Evolutionary conservation across 2,113 vertebrate genomes (phyloP), one percentile per base, ranked within the genome.

Genomic region (Grus americana): DNA sequence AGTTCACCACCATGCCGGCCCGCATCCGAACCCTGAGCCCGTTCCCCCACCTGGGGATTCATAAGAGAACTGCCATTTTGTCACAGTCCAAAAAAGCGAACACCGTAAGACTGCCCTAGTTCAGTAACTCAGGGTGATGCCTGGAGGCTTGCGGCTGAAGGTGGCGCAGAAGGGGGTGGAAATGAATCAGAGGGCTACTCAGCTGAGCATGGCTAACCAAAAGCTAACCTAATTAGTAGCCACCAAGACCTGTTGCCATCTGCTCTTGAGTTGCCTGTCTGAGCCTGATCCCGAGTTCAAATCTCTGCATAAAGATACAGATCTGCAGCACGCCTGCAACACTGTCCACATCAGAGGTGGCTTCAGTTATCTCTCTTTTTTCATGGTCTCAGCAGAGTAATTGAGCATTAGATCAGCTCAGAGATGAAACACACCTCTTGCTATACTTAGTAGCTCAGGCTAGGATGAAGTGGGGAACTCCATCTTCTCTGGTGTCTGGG

Each of bases 21-120:
- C 0, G 0, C 20, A 32, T 57, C 74, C 0, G 0, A 71, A 11
- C 32, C 68, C 67, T 1, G 9, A 80, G 62, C 79, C 83, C 2
- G 0, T 34, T 36, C 47, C 78, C 50, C 34, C 4, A 19, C 36
- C 50, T 22, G 5, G 38, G 18, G 9, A 23, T 40, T 54, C 1
- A 0, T 7, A 22, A 10, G 34, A n/a, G 21, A 76, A 2, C 21
- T 29, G 46, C 40, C 6, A 1, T 50, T 55, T 46, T 61, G 58
- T 36, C 40, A 21, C 2, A 26, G 66, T 52, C 78, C 26, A 4
- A 12, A 26, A 46, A 5, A 29, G 22, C 11, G 40, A 34, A 6
- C 24, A 1, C 19, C 0, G 0, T 26, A 4, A 40, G 15, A 1
- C 32, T 59, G 83, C 14, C 55, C 36, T 27, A 34, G 58, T 2